Evolutionary conservation across 1,140 invertebrate species (phyloP).

Genomic region (Xylocopa sonorina): DNA sequence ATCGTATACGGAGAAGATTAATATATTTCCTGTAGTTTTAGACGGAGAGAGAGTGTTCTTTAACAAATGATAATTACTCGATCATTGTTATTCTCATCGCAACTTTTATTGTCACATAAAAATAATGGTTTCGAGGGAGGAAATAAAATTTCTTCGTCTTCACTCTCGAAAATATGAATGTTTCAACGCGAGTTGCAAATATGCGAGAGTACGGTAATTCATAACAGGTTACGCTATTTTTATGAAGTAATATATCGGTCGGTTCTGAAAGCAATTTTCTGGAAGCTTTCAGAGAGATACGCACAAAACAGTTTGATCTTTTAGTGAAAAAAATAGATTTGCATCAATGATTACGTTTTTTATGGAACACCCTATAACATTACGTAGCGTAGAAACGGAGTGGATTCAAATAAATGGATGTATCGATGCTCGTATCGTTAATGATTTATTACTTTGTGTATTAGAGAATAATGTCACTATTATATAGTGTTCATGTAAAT

Average conservation of each 20-base stretch:
- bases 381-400: neutral
- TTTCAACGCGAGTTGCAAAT: too few relatives aligned
- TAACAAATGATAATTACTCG: neutral
- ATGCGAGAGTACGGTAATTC: too few relatives aligned
- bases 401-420: neutral
- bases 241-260: neutral
- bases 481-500: slow-evolving; percentile 37
- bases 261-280: neutral
- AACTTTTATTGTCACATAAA: too few relatives aligned
- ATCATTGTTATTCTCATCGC: neutral
- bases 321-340: neutral
- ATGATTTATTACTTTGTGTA: slow-evolving; percentile 31
- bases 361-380: slow-evolving; percentile 6
- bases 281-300: neutral
- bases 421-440: neutral
- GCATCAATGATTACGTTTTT: neutral
- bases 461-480: slow-evolving; percentile 33
- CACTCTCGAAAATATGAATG: neutral
- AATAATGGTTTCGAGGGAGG: neutral
- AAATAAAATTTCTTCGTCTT: neutral
- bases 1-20: slow-evolving; percentile 30
- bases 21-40: slow-evolving; percentile 43
- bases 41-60: neutral
- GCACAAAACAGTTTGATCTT: neutral
- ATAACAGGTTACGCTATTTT: neutral